Base-by-base conservation (phyloP, 64 coral and sea anemone genomes). In the Catalaphyllia jardinei region DNA sequence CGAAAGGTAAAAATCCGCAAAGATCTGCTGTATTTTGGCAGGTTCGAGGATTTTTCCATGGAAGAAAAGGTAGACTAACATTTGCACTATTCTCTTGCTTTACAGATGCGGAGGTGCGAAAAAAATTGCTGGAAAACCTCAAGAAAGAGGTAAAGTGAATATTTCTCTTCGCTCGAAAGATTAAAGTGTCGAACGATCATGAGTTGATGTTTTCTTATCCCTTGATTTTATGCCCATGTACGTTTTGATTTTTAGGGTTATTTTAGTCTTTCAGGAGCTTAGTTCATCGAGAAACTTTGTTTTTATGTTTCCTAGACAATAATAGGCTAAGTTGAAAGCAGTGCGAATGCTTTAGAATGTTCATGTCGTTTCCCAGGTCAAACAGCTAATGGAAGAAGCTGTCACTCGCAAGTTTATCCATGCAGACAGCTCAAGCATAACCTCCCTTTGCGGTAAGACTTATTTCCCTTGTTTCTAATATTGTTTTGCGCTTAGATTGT, bases 371-470 rank as follows among this genome's bases (percentile, higher is more conserved):
- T 87, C 79, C 72, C 84, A 99, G 97, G 94, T 99, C 82, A 99
- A 99, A 60, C 97, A 99, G 71, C 93, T 99, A 50, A 95, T 95
- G 88, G 97, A 99, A 82, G 97, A 99, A 80, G 97, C 97, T 38
- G 97, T 99, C 10, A 99, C 93, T 31, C 86, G 90, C 77, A 99
- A 99, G 76, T 99, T 99, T 85, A 99, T 99, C 60, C 97, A 99
- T 35, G 97, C 88, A 28, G 97, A 99, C 88, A 99, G 97, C 94
- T 93, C 97, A 11, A 93, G 93, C 22, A 99, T 99, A 72, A 99
- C 97, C 46, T 99, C 97, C 29, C 90, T 99, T 89, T 95, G 97
- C 78, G 97, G 97, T 99, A 88, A 89, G 97, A 80, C 49, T 42
- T 73, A 79, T 67, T 50, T 67, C 67, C 24, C 4, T 73, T 28